phyloP scores from a whole-genome alignment of 2,113 vertebrate species.

The Butorides virescens region DNA sequence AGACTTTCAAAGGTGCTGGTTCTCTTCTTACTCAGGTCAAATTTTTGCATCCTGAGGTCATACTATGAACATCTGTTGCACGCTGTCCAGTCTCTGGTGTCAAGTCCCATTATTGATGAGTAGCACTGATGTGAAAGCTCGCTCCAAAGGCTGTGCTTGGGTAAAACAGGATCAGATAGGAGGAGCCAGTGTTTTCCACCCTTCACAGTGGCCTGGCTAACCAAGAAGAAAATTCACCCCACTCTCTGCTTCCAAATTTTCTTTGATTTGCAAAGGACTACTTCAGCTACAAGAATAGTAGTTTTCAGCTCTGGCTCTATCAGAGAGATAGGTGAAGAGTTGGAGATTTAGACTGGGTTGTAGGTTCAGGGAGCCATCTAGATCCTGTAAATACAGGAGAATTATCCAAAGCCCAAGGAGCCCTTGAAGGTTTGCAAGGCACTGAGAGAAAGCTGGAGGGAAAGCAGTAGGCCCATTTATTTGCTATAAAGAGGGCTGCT shows the following conservation, averaged over 20 bases:
- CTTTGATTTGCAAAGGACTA: neutral
- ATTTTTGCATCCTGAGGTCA: neutral
- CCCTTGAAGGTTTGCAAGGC: neutral
- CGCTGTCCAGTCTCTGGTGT: neutral
- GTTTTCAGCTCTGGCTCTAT: neutral
- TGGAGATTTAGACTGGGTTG: neutral
- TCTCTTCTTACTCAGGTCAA: neutral
- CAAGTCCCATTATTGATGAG: neutral
- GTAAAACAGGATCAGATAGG: neutral
- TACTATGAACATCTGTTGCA: neutral
- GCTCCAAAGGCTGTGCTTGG: neutral
- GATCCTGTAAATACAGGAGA: neutral
- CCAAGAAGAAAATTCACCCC: neutral
- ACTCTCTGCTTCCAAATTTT: neutral
- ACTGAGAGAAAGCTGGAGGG: neutral
- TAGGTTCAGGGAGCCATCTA: neutral
- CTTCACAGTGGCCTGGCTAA: neutral
- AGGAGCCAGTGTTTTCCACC: neutral
- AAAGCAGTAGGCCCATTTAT: neutral
- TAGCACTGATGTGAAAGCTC: neutral
- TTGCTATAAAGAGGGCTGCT: neutral
- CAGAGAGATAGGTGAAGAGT: neutral
- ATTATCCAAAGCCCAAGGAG: neutral
- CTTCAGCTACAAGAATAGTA: neutral
- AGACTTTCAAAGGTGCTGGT: neutral